Evolutionary conservation across 2,113 vertebrate genomes (phyloP).

Genomic region (Gambusia affinis): DNA sequence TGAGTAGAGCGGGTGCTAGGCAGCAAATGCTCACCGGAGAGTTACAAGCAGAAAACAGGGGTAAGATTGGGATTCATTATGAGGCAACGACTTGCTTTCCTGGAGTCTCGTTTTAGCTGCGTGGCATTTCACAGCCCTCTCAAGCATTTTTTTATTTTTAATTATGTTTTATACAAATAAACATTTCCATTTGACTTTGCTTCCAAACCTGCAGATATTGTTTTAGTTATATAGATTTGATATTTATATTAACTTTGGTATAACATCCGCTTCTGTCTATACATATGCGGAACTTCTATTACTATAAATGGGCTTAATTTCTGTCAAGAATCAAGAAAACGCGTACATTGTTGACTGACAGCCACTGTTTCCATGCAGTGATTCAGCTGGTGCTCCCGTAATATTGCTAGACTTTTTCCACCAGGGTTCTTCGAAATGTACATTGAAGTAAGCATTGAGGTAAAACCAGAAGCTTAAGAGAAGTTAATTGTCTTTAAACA

Average conservation of each 20-base stretch:
- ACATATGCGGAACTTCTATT: neutral
- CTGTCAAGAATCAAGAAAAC: too few species aligned
- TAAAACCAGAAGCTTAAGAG: neutral
- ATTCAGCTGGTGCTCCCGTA: too few species aligned
- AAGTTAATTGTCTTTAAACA: neutral
- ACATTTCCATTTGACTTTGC: neutral
- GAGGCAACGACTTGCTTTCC: slow-evolving; percentile 24
- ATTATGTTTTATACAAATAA: neutral
- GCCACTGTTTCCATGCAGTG: neutral
- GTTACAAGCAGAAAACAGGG: slow-evolving; percentile 47
- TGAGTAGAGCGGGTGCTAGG: slow-evolving; percentile 73
- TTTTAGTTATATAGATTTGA: neutral
- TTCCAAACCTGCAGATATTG: neutral
- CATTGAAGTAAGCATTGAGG: neutral
- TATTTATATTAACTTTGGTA: neutral
- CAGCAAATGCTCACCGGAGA: slow-evolving; percentile 68
- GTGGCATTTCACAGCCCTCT: slow-evolving; percentile 2
- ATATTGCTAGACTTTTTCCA: neutral
- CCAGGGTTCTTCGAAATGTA: neutral
- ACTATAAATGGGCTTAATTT: too few species aligned
- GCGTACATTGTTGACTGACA: neutral
- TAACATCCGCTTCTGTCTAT: neutral
- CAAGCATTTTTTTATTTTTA: neutral
- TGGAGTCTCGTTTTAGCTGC: neutral
- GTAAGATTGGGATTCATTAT: slow-evolving; percentile 37